Evolutionary conservation across 2,797 vertebrate genomes (phyloP), one percentile per base, ranked within the genome.

Genomic region (Prionace glauca): DNA sequence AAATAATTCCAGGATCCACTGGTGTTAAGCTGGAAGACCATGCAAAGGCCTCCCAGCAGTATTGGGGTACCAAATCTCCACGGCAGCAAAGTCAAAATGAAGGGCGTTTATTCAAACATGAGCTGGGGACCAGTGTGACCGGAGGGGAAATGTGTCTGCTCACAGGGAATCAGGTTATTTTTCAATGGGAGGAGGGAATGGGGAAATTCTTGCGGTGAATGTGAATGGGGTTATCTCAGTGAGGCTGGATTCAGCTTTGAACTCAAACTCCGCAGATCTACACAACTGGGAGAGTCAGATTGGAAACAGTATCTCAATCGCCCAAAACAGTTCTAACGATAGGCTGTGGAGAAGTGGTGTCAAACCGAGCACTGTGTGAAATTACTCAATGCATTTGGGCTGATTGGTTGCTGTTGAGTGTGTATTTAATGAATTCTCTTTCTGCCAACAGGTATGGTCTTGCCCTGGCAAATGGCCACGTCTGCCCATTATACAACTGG

Each of bases 381-480:
- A 18, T 62, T 26, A n/a, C 67, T n/a, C 18, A 10, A 92, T 20
- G 60, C n/a, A 8, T 24, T 36, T 67, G 62, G n/a, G 62, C n/a
- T 36, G 62, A 8, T 41, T 11, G 41, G 24, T 41, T 92, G 90
- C 65, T 92, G n/a, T 41, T 9, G 22, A 12, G 18, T 67, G n/a
- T 41, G n/a, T 41, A 12, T 9, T 67, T 67, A 92, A 69, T 24
- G 8, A 7, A 24, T 24, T 69, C 32, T 69, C 8, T 92, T 92
- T 69, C n/a, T 69, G 29, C 67, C 36, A 41, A 24, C 72, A 95
- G 93, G 71, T 95, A 95, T n/a, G 93, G 93, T 32, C 41, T 95
- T 60, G 93, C 93, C 50, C 71, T 74, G 71, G 45, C 71, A 20
- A 56, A 95, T 56, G 93, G 29, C 45, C 93, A 95, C 32, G 71